These are phyloP conservation scores for Philaethria dido DNA, from an alignment of 2,888 invertebrate genomes.

Conservation along the genomic window DNA sequence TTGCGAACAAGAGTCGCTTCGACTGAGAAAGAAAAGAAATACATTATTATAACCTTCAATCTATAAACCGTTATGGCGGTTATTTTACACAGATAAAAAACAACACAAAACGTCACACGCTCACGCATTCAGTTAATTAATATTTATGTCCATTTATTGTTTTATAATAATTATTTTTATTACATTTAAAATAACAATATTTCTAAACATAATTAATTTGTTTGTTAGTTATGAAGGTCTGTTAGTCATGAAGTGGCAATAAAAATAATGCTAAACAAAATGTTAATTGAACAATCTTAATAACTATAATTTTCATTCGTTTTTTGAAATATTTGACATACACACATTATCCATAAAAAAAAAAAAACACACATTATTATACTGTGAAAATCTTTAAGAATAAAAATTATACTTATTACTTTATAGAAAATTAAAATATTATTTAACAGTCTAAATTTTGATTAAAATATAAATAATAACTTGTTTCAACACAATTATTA, in stretches of 20 bases:
- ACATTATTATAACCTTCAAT: slow-evolving; percentile 15
- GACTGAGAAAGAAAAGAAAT: slow-evolving; percentile 79
- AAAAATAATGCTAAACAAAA: neutral
- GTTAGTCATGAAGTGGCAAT: neutral
- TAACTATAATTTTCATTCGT: neutral
- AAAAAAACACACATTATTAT: neutral
- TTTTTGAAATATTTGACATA: neutral
- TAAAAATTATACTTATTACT: neutral
- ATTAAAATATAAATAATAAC: too few relatives aligned
- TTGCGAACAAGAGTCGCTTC: slow-evolving; percentile 88
- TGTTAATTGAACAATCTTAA: neutral
- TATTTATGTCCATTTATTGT: slow-evolving; percentile 3
- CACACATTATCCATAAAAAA: too few relatives aligned
- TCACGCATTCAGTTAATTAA: slow-evolving; percentile 16
- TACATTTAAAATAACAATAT: slow-evolving; percentile 2
- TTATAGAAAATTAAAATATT: too few relatives aligned
- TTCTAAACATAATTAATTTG: slow-evolving; percentile 4
- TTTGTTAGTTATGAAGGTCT: slow-evolving; percentile 10
- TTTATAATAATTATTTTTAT: neutral
- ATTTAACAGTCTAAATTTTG: too few relatives aligned
- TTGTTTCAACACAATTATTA: too few relatives aligned
- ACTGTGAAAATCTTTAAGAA: neutral
- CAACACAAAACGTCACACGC: slow-evolving; percentile 24
- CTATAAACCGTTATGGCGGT: neutral
- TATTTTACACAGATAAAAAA: slow-evolving; percentile 24